Base-by-base conservation (phyloP, 2,888 invertebrate species). In the Drosophila lutescens region DNA sequence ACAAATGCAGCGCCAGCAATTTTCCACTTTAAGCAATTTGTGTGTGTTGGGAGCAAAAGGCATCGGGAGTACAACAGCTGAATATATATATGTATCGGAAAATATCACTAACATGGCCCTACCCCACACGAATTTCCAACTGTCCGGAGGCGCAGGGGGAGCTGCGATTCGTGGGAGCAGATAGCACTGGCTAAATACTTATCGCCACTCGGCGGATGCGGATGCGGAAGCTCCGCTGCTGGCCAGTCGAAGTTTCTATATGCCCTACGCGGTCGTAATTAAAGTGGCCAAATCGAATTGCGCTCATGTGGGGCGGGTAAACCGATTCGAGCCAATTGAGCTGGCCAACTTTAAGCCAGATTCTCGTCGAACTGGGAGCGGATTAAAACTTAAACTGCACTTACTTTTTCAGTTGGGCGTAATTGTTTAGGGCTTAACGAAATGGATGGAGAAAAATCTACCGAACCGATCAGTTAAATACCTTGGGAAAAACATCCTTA, bases 1-100 rank as follows among this genome's bases (percentile, higher is more conserved):
- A 71, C 79, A 76, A 84, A 65, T 77, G 85, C 83, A 86, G 74
- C 65, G 80, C 83, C 74, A 86, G 88, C 85, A 82, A 86, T 87
- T 85, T 85, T 88, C 86, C 83, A 87, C 83, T 85, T 85, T 85
- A 80, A 85, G 85, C 85, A 80, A 85, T 87, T 85, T 87, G 88
- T 79, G 80, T 55, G 30, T 30, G 26, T 26, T 67, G 74, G 80
- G 59, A 75, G 75, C 61, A 73, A 78, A 69, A 57, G 66, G 54
- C 75, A 76, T 47, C 69, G 60, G 63, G 46, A 65, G 53, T 15
- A 68, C 65, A 75, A 43, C n/a, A 34, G 34, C 59, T 44, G 57
- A 54, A 36, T 26, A 23, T 46, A 46, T 65, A 53, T 49, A 36
- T 49, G 43, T 40, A 61, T 50, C 12, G 51, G 51, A 36, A 60